These are phyloP conservation scores for Mantis religiosa DNA, from an alignment of 2,888 invertebrate genomes.

Conservation along the genomic window DNA sequence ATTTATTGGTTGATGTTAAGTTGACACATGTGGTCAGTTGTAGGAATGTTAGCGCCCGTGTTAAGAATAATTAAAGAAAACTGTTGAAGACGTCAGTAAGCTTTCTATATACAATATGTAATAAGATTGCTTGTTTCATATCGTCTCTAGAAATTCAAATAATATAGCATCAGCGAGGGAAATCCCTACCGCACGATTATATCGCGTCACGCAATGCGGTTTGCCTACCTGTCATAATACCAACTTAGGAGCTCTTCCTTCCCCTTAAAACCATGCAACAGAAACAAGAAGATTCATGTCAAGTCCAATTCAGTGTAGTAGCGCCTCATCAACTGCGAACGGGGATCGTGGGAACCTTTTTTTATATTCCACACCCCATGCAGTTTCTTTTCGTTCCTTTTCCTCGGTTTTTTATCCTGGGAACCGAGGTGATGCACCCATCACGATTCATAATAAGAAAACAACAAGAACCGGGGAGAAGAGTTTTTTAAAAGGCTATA, in stretches of 20 bases:
- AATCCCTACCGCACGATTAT: neutral
- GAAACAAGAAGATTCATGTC: neutral
- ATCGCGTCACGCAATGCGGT: neutral
- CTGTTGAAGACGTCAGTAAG: neutral
- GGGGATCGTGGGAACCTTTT: conserved; percentile 20
- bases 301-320: neutral
- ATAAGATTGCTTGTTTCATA: neutral
- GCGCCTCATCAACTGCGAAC: neutral
- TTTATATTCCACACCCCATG: neutral
- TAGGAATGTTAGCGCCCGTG: too few relatives aligned
- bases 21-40: too few relatives aligned
- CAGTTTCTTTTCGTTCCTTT: neutral
- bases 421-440: conserved; percentile 2
- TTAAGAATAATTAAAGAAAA: neutral
- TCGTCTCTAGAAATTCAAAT: neutral
- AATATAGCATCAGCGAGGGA: neutral
- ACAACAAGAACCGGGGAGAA: neutral
- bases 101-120: neutral
- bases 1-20: too few relatives aligned
- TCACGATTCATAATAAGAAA: conserved; percentile 9
- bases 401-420: neutral
- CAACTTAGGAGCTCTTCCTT: neutral
- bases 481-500: neutral
- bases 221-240: conserved; percentile 6
- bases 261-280: neutral